These are phyloP conservation scores for Neodontobutis hainanensis DNA, from an alignment of 2,113 vertebrate genomes.

Conservation along the genomic window DNA sequence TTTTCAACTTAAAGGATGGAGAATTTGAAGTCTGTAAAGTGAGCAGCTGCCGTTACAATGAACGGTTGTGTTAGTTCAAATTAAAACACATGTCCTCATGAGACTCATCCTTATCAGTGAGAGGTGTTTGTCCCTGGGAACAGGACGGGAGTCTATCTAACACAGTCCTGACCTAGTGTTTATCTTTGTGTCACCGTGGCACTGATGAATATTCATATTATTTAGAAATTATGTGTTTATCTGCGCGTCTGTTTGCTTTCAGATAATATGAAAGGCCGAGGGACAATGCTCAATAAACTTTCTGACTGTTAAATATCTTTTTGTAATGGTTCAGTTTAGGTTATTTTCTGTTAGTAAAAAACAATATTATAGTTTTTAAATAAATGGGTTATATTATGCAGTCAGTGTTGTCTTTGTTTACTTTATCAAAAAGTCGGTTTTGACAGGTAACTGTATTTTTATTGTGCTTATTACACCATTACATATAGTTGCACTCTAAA, in stretches of 20 bases:
- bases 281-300: slow-evolving; percentile 17
- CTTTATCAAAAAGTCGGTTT: no score
- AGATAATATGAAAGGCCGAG: slow-evolving; percentile 34
- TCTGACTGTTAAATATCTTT: slow-evolving; percentile 1
- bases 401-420: no score
- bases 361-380: neutral
- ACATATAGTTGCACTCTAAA: no score
- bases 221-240: slow-evolving; percentile 25
- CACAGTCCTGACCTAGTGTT: slow-evolving; percentile 54
- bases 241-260: slow-evolving; percentile 18
- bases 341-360: neutral
- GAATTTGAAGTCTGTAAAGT: slow-evolving; percentile 27
- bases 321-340: slow-evolving; percentile 2
- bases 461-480: no score
- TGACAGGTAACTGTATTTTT: no score
- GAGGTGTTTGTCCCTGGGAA: slow-evolving; percentile 31
- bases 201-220: slow-evolving; percentile 72
- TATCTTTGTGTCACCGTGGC: slow-evolving; percentile 50
- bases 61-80: slow-evolving; percentile 67
- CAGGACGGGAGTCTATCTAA: slow-evolving; percentile 63
- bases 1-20: slow-evolving; percentile 2
- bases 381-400: no score
- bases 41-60: slow-evolving; percentile 41
- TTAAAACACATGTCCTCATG: slow-evolving; percentile 43
- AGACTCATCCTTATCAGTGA: slow-evolving; percentile 45